These are phyloP conservation scores for Peromyscus eremicus DNA, from an alignment of 2,797 vertebrate genomes.

Conservation along the genomic window DNA sequence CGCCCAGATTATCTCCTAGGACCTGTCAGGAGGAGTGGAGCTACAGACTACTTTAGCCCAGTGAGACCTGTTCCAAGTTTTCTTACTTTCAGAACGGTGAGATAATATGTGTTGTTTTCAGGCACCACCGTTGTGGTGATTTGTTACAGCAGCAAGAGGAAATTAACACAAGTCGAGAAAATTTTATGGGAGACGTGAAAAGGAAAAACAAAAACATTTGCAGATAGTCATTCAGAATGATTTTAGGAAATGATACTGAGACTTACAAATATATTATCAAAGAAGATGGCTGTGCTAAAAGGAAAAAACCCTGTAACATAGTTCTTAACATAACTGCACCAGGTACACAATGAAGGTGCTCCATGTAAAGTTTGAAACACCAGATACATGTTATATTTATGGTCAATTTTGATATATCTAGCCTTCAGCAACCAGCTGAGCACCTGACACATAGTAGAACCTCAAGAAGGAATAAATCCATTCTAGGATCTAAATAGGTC, in stretches of 20 bases:
- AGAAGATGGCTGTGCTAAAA: not conserved
- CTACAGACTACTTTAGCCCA: not conserved
- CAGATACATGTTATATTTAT: not conserved
- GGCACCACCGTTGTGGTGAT: not conserved
- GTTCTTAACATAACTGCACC: not conserved
- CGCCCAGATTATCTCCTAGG: not conserved
- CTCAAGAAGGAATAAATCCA: conserved; percentile 53
- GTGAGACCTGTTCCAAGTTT: not conserved
- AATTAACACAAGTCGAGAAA: conserved; percentile 31
- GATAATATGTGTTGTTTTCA: not conserved
- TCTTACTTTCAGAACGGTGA: not conserved
- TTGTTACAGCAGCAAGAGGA: not conserved
- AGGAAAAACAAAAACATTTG: conserved; percentile 50
- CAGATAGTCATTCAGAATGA: not conserved
- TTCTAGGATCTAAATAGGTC: conserved; percentile 46
- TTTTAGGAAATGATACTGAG: not conserved
- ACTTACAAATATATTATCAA: conserved; percentile 13
- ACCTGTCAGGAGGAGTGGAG: not conserved
- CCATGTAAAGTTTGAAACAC: not conserved
- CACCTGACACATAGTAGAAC: not conserved
- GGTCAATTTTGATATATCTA: not conserved
- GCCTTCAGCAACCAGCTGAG: conserved; percentile 18
- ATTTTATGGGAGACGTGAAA: not conserved
- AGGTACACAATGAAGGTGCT: not conserved
- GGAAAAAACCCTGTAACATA: not conserved